Percentiles rank a stretch among this genome's conserved stretches.
phyloP scores from a whole-genome alignment of 2,888 invertebrate species.

The Blastobasis lacticolella region DNA sequence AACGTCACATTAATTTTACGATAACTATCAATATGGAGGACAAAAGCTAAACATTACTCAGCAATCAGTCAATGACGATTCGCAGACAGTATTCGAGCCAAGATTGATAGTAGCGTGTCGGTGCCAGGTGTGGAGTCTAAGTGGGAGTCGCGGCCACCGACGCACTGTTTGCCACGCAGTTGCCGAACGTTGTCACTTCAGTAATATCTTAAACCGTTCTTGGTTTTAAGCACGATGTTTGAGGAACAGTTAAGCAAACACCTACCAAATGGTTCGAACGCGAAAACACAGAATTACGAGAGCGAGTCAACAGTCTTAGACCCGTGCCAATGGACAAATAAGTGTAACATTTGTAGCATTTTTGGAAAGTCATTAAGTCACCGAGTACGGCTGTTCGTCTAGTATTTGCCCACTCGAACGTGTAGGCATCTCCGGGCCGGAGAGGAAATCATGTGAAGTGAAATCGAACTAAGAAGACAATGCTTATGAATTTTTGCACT shows the following conservation, averaged over 20 bases:
- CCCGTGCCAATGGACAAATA: constrained; percentile 20
- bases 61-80: too few relatives aligned
- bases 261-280: constrained; percentile 34
- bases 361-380: constrained; percentile 15
- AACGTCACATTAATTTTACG: too few relatives aligned
- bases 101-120: too few relatives aligned
- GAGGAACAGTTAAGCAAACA: constrained; percentile 49
- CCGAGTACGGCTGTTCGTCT: constrained; percentile 5
- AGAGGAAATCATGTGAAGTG: constrained; percentile 61
- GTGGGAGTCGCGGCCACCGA: constrained; percentile 20
- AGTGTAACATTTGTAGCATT: constrained; percentile 6
- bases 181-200: constrained; percentile 44
- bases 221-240: constrained; percentile 48
- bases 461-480: constrained; percentile 55
- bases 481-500: constrained; percentile 53
- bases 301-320: constrained; percentile 25
- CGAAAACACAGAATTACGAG: constrained; percentile 43
- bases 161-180: constrained; percentile 27
- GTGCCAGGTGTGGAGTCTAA: constrained; percentile 6
- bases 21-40: too few relatives aligned
- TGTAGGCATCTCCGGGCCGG: constrained; percentile 19
- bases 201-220: constrained; percentile 52
- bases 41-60: too few relatives aligned
- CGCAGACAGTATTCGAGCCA: too few relatives aligned
- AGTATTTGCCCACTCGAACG: background rate